These are phyloP conservation scores for Nebria brevicollis DNA, from an alignment of 2,888 invertebrate genomes.

Conservation along the genomic window DNA sequence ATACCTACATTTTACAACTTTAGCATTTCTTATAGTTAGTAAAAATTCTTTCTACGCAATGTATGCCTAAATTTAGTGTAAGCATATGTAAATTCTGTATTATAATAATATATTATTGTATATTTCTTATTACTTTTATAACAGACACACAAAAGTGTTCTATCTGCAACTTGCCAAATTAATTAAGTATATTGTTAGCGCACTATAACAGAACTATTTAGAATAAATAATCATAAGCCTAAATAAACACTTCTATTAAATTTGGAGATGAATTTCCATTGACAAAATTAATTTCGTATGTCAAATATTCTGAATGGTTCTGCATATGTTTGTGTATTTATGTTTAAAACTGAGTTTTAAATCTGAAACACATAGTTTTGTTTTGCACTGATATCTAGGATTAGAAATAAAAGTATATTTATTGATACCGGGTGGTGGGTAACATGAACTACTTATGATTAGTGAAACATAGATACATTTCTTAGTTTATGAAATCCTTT, in stretches of 20 bases:
- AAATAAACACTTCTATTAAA: too few species aligned
- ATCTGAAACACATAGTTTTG: neutral
- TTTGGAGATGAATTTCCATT: too few species aligned
- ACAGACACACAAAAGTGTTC: neutral
- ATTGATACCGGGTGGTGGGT: slow-evolving; percentile 1
- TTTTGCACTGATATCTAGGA: neutral
- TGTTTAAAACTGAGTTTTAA: neutral
- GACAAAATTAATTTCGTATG: too few species aligned
- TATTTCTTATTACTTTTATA: slow-evolving; percentile 10
- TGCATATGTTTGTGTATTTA: neutral
- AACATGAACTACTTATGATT: neutral
- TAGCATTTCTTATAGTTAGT: neutral
- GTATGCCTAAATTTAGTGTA: slow-evolving; percentile 21
- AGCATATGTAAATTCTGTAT: slow-evolving; percentile 23
- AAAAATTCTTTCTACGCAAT: neutral
- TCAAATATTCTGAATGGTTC: neutral
- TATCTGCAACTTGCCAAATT: neutral
- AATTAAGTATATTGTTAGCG: neutral
- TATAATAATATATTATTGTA: slow-evolving; percentile 16
- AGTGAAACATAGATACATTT: neutral
- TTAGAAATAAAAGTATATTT: neutral
- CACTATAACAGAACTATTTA: neutral
- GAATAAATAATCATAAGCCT: neutral
- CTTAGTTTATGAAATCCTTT: slow-evolving; percentile 18
- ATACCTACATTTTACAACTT: neutral